Evolutionary conservation across 2,797 vertebrate genomes (phyloP).

Genomic region (Hafferia zeledoni): DNA sequence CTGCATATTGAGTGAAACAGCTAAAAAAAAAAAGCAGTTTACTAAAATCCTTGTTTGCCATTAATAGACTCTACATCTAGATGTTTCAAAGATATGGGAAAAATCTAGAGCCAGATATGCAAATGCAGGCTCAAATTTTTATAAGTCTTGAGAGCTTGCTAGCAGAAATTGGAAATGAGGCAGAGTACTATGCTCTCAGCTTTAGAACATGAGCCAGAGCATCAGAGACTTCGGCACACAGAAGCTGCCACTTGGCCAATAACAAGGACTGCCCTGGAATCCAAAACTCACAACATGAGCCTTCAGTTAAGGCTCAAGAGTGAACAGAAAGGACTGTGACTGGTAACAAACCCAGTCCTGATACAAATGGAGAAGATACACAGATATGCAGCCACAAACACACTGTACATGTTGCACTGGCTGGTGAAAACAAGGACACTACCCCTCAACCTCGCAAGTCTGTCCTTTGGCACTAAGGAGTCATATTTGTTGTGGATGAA

Average conservation of each 20-base stretch:
- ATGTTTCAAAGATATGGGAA: neutral
- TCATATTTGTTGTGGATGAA: neutral
- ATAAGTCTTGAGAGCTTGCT: neutral
- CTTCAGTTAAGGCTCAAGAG: neutral
- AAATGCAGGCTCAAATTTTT: neutral
- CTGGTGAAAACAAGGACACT: neutral
- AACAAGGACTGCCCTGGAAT: neutral
- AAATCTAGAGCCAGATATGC: conserved; percentile 32
- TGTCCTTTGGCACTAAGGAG: neutral
- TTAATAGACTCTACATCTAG: neutral
- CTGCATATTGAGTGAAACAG: neutral
- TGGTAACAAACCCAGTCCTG: neutral
- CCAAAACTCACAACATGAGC: neutral
- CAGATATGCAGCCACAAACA: neutral
- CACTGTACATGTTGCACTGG: neutral
- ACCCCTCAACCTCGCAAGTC: neutral
- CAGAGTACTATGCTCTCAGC: neutral
- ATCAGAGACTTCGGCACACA: neutral
- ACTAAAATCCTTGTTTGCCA: neutral
- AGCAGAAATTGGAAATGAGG: neutral
- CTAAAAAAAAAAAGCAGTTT: conserved; percentile 35
- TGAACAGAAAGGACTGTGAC: neutral
- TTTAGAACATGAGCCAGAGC: neutral
- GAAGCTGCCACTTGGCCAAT: neutral
- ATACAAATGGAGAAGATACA: neutral